Evolutionary conservation across 2,888 invertebrate genomes (phyloP).

Genomic region (Chromoteleia sp.): DNA sequence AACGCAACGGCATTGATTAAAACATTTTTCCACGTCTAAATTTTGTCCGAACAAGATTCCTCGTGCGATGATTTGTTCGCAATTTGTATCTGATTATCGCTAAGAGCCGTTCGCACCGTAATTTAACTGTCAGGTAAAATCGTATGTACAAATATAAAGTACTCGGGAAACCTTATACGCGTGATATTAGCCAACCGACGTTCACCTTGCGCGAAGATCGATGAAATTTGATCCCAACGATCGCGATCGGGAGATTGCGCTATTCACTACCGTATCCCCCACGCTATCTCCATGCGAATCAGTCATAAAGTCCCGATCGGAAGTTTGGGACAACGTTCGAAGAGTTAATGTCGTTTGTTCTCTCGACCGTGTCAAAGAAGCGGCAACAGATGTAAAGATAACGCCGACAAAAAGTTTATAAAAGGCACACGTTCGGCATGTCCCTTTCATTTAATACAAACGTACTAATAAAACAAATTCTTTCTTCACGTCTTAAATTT

Average conservation of each 20-base stretch:
- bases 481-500: neutral
- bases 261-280: constrained; percentile 41
- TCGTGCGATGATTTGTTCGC: constrained; percentile 12
- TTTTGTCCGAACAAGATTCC: too few relatives aligned
- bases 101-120: constrained; percentile 18
- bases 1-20: constrained; percentile 27
- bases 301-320: constrained; percentile 63
- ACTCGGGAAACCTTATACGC: constrained; percentile 26
- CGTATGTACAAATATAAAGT: constrained; percentile 10
- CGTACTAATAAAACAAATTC: constrained; percentile 6
- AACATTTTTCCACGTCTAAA: constrained; percentile 30
- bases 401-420: constrained; percentile 36
- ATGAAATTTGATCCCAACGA: constrained; percentile 57
- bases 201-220: constrained; percentile 52
- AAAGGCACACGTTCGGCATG: constrained; percentile 2
- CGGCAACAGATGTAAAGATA: constrained; percentile 61
- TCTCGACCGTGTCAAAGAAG: constrained; percentile 41
- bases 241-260: constrained; percentile 48
- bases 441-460: constrained; percentile 9
- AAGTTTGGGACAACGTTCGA: constrained; percentile 54
- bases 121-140: constrained; percentile 20
- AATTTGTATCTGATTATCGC: constrained; percentile 29
- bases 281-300: constrained; percentile 62
- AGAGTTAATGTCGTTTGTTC: constrained; percentile 47
- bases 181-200: constrained; percentile 26